Base-by-base conservation (phyloP, 1,140 invertebrate species). In the Saccostrea echinata region DNA sequence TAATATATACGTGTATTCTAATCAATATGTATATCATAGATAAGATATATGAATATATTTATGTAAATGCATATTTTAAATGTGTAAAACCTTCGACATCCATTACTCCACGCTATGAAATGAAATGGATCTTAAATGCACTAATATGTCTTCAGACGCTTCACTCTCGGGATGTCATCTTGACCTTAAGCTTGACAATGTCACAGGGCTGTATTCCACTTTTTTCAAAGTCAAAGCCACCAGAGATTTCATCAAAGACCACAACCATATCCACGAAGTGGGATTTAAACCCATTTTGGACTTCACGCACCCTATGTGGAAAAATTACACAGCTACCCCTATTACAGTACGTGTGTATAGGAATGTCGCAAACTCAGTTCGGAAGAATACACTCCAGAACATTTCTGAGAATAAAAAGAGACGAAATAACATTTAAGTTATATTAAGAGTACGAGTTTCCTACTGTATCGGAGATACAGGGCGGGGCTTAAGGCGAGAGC, bases 181-280 rank as follows among this genome's bases (percentile, higher is more conserved):
- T 61, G 16, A 86, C 68, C 18, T 88, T 52, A 27, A 86, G 55
- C 21, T 84, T 55, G 16, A 87, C 84, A 16, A 76, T 11, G 68
- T 76, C 3, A 76, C 68, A 2, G 68, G 68, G 9, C 16, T 76
- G 68, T 76, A 76, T 76, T 76, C 68, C 24, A 76, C 68, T 11
- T 30, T 30, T 30, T 57, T 88, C 43, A 86, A 86, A 16, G 57
- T 90, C 1, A 85, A 88, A 13, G 89, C 89, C 1, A 90, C 89
- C 9, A 35, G 87, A 4, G 89, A 90, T 76, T 88, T 90, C 13
- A 57, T 90, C 6, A 61, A 87, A 35, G 89, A 90, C 68, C 80
- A 87, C 6, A 76, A 90, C 61, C 85, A 88, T 57, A 27, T 84
- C 13, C 85, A 88, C 61, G 71, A 82, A 57, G 18, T 90, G 6